Conservation (phyloP, 2,888 invertebrate genomes). For the Loripinus fragilis region DNA sequence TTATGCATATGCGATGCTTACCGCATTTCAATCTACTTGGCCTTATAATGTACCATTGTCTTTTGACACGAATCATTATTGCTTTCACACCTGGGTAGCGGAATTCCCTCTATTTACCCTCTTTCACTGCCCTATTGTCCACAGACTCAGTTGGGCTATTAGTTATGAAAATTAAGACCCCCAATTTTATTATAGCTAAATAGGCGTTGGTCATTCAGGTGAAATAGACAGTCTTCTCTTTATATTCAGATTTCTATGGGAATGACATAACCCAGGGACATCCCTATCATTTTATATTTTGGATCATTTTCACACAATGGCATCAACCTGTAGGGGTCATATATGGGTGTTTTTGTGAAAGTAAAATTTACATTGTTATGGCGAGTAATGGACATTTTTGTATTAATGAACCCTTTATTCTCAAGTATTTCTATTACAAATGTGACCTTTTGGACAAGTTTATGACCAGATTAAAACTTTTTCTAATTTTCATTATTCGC, state of each 20-base stretch:
- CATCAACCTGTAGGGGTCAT: not conserved
- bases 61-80: no score
- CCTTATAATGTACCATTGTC: no score
- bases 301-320: slow-evolving; percentile 24
- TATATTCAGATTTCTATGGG: slow-evolving; percentile 42
- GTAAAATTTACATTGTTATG: slow-evolving; percentile 38
- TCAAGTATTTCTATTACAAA: slow-evolving; percentile 10
- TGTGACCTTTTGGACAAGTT: slow-evolving; percentile 20
- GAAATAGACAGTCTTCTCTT: slow-evolving; percentile 32
- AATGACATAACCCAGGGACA: slow-evolving; percentile 36
- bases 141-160: slow-evolving; percentile 17
- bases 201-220: slow-evolving; percentile 34
- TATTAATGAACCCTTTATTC: slow-evolving; percentile 50
- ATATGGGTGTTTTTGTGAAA: slow-evolving; percentile 25
- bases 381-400: slow-evolving; percentile 33
- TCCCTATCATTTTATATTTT: slow-evolving; percentile 45
- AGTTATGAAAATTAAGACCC: slow-evolving; percentile 34
- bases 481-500: not conserved
- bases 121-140: not conserved
- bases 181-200: slow-evolving; percentile 43
- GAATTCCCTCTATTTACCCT: not conserved
- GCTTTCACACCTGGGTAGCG: not conserved
- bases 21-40: no score
- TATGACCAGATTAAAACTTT: slow-evolving; percentile 20
- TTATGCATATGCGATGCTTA: no score